Evolutionary conservation across 2,113 vertebrate genomes (phyloP), one percentile per base, ranked within the genome.

Genomic region (Meleagris gallopavo): DNA sequence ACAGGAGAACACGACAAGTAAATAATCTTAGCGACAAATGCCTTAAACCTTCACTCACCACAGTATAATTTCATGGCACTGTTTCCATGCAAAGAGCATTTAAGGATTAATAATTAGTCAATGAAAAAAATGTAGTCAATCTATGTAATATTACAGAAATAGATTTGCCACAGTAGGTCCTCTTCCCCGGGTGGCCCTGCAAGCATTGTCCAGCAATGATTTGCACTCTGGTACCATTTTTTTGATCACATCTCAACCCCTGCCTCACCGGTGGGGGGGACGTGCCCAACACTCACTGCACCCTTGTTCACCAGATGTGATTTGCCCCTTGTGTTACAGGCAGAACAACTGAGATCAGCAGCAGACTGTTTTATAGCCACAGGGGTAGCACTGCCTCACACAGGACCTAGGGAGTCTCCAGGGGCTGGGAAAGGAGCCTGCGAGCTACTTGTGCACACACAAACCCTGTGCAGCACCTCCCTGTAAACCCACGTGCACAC

Each of bases 61-160:
- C 22, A 45, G 61, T 29, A 9, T 41, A 91, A 60, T 45, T 40
- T 55, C 60, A 80, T 7, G n/a, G 27, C 46, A 72, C 27, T n/a
- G 12, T 58, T 85, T 81, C 61, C 18, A 52, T 20, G 45, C 32
- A 55, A 24, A 7, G 10, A 55, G 38, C 13, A 83, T 64, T 65
- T 60, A 86, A 75, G 89, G 62, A 94, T 93, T 95, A 95, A 91
- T 41, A 14, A 75, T 46, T 45, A 72, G 46, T 41, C 86, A 92
- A 40, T 62, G 80, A 85, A 88, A 85, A 48, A 80, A 48, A 32
- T n/a, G n/a, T 7, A 73, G 64, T 36, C 19, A 80, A 58, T 6
- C 18, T 24, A 50, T 46, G 29, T 74, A 58, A 62, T 61, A 58
- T 32, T 69, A 40, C 46, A 90, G 65, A 81, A 77, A 54, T 1